Percentiles rank a stretch among this genome's conserved stretches.
These are phyloP conservation scores for Reticulitermes speratus DNA, from an alignment of 1,140 invertebrate genomes.

Conservation along the genomic window DNA sequence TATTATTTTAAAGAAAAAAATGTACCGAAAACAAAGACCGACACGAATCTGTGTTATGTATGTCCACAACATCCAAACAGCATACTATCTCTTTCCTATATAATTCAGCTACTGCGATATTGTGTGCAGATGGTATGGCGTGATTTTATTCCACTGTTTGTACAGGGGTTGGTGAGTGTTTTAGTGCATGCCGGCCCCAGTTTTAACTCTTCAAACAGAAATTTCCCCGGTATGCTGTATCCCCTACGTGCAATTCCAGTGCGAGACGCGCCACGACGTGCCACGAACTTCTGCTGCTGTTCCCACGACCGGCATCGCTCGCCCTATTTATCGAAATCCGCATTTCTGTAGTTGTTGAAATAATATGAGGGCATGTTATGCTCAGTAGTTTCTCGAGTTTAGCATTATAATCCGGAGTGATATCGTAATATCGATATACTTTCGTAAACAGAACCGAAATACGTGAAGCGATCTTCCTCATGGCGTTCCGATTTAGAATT, in stretches of 20 bases:
- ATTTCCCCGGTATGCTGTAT: neutral
- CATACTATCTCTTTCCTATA: neutral
- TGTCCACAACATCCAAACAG: neutral
- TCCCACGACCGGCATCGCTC: neutral
- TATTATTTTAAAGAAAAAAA: no score
- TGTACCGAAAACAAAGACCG: neutral
- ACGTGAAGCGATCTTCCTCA: no score
- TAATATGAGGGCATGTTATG: neutral
- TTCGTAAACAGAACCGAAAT: no score
- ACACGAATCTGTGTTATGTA: neutral
- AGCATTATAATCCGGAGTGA: neutral
- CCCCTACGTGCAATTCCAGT: neutral
- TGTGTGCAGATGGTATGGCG: neutral
- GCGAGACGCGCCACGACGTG: neutral
- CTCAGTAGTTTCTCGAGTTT: neutral
- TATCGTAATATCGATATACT: neutral
- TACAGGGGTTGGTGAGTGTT: neutral
- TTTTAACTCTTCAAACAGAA: slow-evolving; percentile 10
- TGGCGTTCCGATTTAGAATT: no score
- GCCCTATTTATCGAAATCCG: neutral
- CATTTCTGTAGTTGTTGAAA: neutral
- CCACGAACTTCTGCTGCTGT: neutral
- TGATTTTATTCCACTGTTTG: neutral
- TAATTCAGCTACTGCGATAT: neutral
- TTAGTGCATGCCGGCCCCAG: neutral